Conservation (phyloP, 2,113 vertebrate genomes). For the Heterocephalus glaber region DNA sequence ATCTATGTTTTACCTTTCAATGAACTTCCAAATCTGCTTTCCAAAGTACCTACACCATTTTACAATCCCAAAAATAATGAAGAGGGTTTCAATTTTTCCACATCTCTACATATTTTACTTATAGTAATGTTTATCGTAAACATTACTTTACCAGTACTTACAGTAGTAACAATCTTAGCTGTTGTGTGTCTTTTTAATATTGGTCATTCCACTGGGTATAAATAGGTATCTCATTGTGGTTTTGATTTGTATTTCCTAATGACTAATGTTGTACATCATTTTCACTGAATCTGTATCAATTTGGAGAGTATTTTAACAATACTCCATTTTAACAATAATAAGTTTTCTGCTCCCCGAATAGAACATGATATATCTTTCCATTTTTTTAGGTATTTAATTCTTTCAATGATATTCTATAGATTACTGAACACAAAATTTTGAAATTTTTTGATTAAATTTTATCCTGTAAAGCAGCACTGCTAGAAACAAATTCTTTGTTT, state of each 20-base stretch:
- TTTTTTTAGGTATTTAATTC: constrained; percentile 29
- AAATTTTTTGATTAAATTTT: neutral
- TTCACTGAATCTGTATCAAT: neutral
- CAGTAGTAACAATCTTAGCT: neutral
- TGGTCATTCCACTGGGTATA: neutral
- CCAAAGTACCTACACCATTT: constrained; percentile 15
- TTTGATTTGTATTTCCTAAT: constrained; percentile 30
- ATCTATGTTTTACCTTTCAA: neutral
- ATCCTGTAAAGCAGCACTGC: neutral
- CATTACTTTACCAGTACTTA: neutral
- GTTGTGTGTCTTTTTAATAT: constrained; percentile 26
- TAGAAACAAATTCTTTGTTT: neutral
- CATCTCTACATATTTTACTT: neutral
- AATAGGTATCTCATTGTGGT: neutral
- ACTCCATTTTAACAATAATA: neutral
- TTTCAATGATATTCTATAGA: constrained; percentile 17
- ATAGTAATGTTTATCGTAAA: neutral
- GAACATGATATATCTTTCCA: neutral
- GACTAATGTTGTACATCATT: neutral
- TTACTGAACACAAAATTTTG: constrained; percentile 14
- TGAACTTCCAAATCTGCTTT: neutral
- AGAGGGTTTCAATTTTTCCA: neutral
- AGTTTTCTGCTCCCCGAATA: neutral
- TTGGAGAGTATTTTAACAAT: neutral
- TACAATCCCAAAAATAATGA: neutral